Evolutionary conservation across 1,140 invertebrate species (phyloP).

Genomic region (Aphelenchoides besseyi): DNA sequence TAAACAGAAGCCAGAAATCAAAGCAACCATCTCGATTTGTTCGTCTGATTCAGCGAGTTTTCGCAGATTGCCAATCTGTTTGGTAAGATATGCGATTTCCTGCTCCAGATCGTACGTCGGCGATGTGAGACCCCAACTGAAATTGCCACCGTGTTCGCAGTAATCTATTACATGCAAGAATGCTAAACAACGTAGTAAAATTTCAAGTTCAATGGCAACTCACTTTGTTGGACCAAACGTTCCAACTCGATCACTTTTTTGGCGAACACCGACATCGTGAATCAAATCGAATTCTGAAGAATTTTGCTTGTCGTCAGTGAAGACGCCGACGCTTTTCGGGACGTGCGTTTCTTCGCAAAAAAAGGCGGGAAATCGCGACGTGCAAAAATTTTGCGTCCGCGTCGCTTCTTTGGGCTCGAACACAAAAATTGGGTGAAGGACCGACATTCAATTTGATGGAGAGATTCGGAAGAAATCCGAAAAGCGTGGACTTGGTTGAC

Average conservation of each 20-base stretch:
- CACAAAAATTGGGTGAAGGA: background rate
- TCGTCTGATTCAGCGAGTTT: background rate
- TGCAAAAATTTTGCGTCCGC: background rate
- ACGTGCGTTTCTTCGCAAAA: too few relatives aligned
- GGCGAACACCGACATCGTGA: background rate
- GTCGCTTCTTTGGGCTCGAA: background rate
- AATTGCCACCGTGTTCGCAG: background rate
- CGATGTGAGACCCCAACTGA: background rate
- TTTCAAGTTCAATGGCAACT: background rate
- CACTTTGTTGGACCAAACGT: background rate
- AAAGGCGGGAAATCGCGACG: background rate
- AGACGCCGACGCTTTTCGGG: too few relatives aligned
- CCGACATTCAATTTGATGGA: background rate
- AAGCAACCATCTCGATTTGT: background rate
- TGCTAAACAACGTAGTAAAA: background rate
- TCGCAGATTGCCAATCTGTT: background rate
- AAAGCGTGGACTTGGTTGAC: background rate
- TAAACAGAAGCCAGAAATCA: background rate
- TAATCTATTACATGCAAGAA: background rate
- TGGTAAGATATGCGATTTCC: background rate
- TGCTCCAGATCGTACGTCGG: background rate
- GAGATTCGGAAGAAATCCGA: background rate
- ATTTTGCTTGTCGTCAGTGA: too few relatives aligned
- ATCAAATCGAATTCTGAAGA: background rate
- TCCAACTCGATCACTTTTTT: background rate